Base-by-base conservation (phyloP, 2,113 vertebrate species). In the Ovis aries region DNA sequence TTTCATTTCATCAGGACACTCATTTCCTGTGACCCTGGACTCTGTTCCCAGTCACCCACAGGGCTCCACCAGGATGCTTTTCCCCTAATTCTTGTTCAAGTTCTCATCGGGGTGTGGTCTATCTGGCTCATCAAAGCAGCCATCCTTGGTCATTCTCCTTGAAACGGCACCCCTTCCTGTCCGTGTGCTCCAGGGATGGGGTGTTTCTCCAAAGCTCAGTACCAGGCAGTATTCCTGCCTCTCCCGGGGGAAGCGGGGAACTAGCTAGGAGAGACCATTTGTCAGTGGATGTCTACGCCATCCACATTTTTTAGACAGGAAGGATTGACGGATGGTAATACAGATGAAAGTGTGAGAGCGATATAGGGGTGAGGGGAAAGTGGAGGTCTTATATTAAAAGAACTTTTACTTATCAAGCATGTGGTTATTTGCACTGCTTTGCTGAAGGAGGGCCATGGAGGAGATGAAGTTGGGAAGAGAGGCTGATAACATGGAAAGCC, bases 401-500 rank as follows among this genome's bases (percentile, higher is more conserved):
- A 29, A 4, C 23, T 50, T 40, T 64, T 43, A 6, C 27, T 74
- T 62, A 10, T 43, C 5, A 55, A 55, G 43, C 25, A 36, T n/a
- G 3, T 27, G 29, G 12, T 88, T 59, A 2, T 78, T 40, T 53
- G 27, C 6, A 29, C 85, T 7, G 23, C 64, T 36, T 64, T 57
- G 9, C 12, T 48, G 23, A 14, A 48, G 33, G 21, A 25, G 17
- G 19, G 11, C 31, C 45, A 6, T 31, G 82, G 50, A 84, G 48
- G 50, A 23, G 29, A 31, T 11, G 15, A 78, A 25, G 48, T 13
- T 45, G 40, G 67, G 52, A 19, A 21, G 21, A 57, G 9, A 78
- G 50, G 17, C 13, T 15, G 1, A 43, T 43, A 45, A 12, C 9
- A 10, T 7, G 2, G 4, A 33, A 19, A 25, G 43, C 11, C 4